Evolutionary conservation across 2,113 vertebrate genomes (phyloP).

Genomic region (Pandion haliaetus): DNA sequence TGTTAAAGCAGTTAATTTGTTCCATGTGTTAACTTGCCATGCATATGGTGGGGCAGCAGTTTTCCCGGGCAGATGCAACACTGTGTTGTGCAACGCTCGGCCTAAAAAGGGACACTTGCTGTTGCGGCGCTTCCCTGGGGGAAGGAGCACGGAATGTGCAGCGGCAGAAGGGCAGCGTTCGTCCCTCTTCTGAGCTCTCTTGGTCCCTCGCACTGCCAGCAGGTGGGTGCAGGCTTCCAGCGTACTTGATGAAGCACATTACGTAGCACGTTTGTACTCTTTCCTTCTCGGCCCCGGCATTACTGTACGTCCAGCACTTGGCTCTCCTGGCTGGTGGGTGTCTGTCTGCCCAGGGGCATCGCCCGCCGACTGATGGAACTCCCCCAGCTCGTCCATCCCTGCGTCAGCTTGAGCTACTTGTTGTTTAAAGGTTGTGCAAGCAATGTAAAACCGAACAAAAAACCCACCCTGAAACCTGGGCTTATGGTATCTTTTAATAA

Average conservation of each 20-base stretch:
- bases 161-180: fast-evolving
- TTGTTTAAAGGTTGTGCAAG: background rate
- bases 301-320: too few species aligned
- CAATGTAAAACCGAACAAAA: background rate
- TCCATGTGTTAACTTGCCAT: background rate
- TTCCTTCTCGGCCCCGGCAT: fast-evolving
- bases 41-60: fast-evolving
- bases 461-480: background rate
- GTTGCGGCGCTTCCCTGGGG: too few species aligned
- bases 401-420: background rate
- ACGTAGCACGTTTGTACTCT: fast-evolving
- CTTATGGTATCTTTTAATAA: background rate
- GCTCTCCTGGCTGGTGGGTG: fast-evolving
- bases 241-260: fast-evolving
- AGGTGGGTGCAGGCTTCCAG: background rate
- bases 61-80: fast-evolving
- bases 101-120: background rate
- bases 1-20: background rate
- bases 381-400: fast-evolving
- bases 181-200: fast-evolving
- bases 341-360: fast-evolving
- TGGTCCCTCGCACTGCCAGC: fast-evolving
- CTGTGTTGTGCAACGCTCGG: background rate
- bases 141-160: too few species aligned
- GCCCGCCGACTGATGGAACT: fast-evolving